Conservation (phyloP, 37 sponge, comb jelly and placozoan species). For the Haliclona indistincta region DNA sequence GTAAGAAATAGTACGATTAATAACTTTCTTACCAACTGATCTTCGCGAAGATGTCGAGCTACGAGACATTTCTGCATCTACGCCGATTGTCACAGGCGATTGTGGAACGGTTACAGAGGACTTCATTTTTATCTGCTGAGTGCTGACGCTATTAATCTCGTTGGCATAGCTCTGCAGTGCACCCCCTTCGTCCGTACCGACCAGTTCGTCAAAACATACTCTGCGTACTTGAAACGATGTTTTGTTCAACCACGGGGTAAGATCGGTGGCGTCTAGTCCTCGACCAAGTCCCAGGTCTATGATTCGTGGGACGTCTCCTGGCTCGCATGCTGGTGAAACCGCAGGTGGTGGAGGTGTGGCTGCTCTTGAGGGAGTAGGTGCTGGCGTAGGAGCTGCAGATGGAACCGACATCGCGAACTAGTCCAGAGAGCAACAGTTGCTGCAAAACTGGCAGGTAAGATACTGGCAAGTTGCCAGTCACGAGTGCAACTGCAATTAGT, state of each 20-base stretch:
- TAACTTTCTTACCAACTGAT: constrained; percentile 42
- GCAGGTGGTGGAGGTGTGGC: no score
- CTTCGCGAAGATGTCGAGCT: constrained; percentile 16
- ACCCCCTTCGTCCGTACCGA: constrained; percentile 62
- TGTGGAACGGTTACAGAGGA: constrained; percentile 21
- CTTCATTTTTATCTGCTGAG: constrained; percentile 31
- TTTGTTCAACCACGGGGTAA: constrained; percentile 35
- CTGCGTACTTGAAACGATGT: constrained; percentile 42
- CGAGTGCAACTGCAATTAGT: no score
- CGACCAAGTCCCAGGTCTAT: constrained; percentile 44
- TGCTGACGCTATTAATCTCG: constrained; percentile 23
- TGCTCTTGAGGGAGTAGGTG: no score
- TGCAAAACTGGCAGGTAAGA: no score
- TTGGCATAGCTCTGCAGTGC: constrained; percentile 51
- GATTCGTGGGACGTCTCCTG: background rate
- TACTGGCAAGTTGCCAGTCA: no score
- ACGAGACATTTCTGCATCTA: constrained; percentile 40
- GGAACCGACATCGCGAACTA: no score
- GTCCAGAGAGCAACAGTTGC: no score
- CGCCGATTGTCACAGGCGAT: constrained; percentile 39
- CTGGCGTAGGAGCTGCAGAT: no score
- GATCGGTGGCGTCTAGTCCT: constrained; percentile 22
- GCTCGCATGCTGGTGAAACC: no score
- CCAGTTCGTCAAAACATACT: constrained; percentile 15
- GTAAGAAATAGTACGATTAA: constrained; percentile 55